Conservation (phyloP, 2,113 vertebrate genomes). For the Ariopsis seemanni region DNA sequence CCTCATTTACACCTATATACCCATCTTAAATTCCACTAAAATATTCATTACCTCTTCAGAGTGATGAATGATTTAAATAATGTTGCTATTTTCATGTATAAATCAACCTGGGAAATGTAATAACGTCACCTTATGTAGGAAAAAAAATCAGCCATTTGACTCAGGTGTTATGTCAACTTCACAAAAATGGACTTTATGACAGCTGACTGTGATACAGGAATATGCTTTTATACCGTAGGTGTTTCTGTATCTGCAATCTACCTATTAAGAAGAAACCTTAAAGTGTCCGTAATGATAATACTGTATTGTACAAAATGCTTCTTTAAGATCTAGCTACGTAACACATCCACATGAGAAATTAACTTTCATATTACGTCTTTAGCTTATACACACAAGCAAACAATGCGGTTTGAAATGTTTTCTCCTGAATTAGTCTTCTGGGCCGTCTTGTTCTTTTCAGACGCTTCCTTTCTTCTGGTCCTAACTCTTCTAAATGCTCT, state of each 20-base stretch:
- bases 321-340: background rate
- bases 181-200: background rate
- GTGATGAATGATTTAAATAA: too few relatives aligned
- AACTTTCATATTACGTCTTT: background rate
- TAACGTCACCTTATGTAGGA: background rate
- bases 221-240: background rate
- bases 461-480: background rate
- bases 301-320: background rate
- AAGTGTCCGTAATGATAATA: background rate
- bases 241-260: background rate
- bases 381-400: background rate
- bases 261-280: background rate
- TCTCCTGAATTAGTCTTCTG: background rate
- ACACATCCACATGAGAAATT: background rate
- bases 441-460: background rate
- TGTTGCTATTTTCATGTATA: too few relatives aligned
- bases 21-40: too few relatives aligned
- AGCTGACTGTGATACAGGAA: background rate
- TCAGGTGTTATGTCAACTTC: background rate
- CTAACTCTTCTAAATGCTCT: slow-evolving; percentile 35
- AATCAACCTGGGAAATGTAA: background rate
- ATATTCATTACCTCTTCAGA: too few relatives aligned
- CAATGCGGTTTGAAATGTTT: background rate
- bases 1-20: too few relatives aligned
- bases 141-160: background rate